Percentiles rank a stretch among this genome's conserved stretches.
These are phyloP conservation scores for Epiperipatus broadwayi DNA, from an alignment of 2,888 invertebrate genomes.

Conservation along the genomic window DNA sequence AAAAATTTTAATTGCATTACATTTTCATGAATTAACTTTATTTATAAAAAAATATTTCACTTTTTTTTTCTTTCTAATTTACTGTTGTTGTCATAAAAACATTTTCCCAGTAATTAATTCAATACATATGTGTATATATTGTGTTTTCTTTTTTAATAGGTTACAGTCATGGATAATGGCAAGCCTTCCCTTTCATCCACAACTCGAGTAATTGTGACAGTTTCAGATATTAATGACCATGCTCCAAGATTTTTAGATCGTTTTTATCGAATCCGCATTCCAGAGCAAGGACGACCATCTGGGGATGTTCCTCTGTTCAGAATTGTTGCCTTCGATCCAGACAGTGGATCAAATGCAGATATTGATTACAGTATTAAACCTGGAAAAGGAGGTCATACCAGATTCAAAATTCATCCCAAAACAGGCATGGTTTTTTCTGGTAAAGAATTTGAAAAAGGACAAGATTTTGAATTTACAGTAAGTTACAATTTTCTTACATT, in stretches of 20 bases:
- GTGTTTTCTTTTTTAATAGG: slow-evolving; percentile 30
- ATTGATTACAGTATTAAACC: slow-evolving; percentile 46
- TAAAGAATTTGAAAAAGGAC: slow-evolving; percentile 46
- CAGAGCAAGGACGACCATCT: slow-evolving; percentile 17
- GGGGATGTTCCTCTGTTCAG: slow-evolving; percentile 20
- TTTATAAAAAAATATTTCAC: too few relatives aligned
- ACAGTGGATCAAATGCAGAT: slow-evolving; percentile 30
- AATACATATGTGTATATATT: not conserved
- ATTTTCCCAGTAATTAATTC: too few relatives aligned
- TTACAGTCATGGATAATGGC: slow-evolving; percentile 63
- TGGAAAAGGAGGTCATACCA: too few relatives aligned
- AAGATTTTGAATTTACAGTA: slow-evolving; percentile 46
- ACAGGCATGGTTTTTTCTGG: slow-evolving; percentile 63
- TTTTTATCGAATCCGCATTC: slow-evolving; percentile 23
- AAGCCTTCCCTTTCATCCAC: slow-evolving; percentile 49
- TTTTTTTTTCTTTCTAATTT: too few relatives aligned
- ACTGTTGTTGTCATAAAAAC: too few relatives aligned
- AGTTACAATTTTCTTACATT: too few relatives aligned
- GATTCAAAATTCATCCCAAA: slow-evolving; percentile 58
- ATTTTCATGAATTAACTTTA: too few relatives aligned
- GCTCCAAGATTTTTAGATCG: slow-evolving; percentile 25
- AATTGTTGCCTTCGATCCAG: slow-evolving; percentile 24
- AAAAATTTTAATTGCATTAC: too few relatives aligned
- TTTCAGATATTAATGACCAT: slow-evolving; percentile 30
- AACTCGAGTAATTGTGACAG: slow-evolving; percentile 46